Evolutionary conservation across 1,140 invertebrate species (phyloP).

Genomic region (Pectinophora gossypiella): DNA sequence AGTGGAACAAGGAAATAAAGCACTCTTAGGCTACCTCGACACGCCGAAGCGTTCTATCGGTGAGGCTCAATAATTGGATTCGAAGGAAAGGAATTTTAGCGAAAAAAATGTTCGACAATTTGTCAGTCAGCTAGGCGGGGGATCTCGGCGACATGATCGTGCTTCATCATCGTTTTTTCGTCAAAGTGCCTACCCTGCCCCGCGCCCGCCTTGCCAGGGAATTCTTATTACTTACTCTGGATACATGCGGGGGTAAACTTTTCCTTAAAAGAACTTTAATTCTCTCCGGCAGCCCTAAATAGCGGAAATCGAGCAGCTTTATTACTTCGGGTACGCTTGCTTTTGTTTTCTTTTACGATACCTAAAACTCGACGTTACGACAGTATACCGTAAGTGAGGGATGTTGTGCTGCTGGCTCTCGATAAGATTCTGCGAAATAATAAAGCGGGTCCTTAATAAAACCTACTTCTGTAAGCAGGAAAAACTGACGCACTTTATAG

Average conservation of each 20-base stretch:
- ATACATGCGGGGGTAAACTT: constrained; percentile 59
- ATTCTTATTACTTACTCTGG: constrained; percentile 60
- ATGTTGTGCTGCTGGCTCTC: constrained; percentile 23
- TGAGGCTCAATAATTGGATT: constrained; percentile 56
- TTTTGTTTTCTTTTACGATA: constrained; percentile 61
- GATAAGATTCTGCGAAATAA: constrained; percentile 30
- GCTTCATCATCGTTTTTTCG: constrained; percentile 66
- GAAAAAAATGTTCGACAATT: constrained; percentile 58
- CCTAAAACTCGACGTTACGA: constrained; percentile 54
- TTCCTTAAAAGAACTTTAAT: constrained; percentile 67
- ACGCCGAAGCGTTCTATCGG: constrained; percentile 37
- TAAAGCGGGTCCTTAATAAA: constrained; percentile 12
- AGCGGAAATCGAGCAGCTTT: constrained; percentile 59
- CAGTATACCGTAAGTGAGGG: constrained; percentile 38
- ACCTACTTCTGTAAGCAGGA: neutral
- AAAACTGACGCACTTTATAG: neutral
- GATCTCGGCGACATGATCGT: constrained; percentile 51
- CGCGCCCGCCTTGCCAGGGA: constrained; percentile 28
- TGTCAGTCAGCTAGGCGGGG: constrained; percentile 52
- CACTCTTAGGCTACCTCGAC: constrained; percentile 16
- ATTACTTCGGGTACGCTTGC: constrained; percentile 52
- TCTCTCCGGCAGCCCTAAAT: constrained; percentile 52
- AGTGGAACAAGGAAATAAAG: constrained; percentile 31
- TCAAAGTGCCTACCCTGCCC: constrained; percentile 43
- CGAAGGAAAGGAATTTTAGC: constrained; percentile 52